phyloP scores from a whole-genome alignment of 2,888 invertebrate genomes.

The Sminthurides aquaticus region DNA sequence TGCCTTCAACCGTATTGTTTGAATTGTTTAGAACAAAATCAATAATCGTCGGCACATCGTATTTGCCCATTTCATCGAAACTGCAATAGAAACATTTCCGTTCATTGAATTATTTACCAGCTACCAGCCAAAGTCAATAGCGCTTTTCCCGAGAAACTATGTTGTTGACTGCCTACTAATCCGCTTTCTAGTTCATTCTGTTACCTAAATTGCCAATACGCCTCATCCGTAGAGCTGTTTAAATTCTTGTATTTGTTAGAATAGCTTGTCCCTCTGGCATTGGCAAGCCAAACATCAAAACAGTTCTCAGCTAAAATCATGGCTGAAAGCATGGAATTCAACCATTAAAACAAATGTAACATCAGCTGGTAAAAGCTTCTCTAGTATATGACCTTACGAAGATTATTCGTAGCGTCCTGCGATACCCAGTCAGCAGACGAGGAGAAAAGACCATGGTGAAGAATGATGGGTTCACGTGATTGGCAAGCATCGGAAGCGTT shows the following conservation, averaged over 20 bases:
- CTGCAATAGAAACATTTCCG: neutral
- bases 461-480: too few species aligned
- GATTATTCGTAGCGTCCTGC: too few species aligned
- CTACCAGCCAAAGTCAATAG: too few species aligned
- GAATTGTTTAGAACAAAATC: neutral
- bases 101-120: too few species aligned
- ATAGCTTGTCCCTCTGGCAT: neutral
- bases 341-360: too few species aligned
- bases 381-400: too few species aligned
- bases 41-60: neutral
- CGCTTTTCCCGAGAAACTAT: too few species aligned
- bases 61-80: neutral
- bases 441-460: neutral
- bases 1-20: neutral
- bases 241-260: neutral
- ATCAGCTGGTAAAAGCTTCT: too few species aligned
- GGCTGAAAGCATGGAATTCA: too few species aligned
- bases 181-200: too few species aligned
- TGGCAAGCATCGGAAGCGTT: too few species aligned
- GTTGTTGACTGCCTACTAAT: too few species aligned
- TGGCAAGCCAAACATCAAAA: neutral
- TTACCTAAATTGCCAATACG: neutral
- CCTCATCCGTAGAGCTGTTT: neutral
- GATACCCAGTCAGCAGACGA: neutral
- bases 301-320: neutral